A percentile compares a stretch with the other conserved stretches of the same genome.
phyloP scores from a whole-genome alignment of 2,888 invertebrate species.

The Panzeria rudis region DNA sequence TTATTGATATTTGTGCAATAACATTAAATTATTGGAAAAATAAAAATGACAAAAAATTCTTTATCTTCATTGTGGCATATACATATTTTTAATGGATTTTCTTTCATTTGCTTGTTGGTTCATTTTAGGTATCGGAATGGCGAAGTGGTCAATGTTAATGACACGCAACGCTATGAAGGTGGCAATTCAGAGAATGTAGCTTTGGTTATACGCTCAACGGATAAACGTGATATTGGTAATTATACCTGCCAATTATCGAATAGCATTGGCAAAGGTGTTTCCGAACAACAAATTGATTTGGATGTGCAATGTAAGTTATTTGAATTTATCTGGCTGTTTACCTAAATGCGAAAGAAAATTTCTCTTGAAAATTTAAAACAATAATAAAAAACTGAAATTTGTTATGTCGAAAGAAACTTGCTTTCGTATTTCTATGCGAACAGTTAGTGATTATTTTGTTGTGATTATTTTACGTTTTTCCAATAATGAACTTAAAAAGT shows the following conservation, averaged over 20 bases:
- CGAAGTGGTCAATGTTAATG: slow-evolving; percentile 85
- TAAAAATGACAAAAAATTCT: slow-evolving; percentile 40
- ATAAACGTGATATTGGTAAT: slow-evolving; percentile 91
- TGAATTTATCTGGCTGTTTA: neutral
- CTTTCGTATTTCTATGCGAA: no score
- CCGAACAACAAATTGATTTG: slow-evolving; percentile 89
- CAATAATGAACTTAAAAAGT: neutral
- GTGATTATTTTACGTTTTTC: no score
- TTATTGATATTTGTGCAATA: slow-evolving; percentile 57
- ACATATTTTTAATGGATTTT: slow-evolving; percentile 18
- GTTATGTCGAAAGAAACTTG: no score
- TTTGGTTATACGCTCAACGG: slow-evolving; percentile 90
- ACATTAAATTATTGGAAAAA: slow-evolving; percentile 22
- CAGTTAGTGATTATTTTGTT: neutral
- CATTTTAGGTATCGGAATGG: slow-evolving; percentile 88
- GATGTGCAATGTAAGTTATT: slow-evolving; percentile 91
- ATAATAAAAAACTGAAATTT: no score
- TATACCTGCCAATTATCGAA: slow-evolving; percentile 93
- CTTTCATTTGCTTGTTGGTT: neutral
- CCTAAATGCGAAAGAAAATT: no score
- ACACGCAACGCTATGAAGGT: slow-evolving; percentile 88
- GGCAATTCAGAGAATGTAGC: slow-evolving; percentile 90
- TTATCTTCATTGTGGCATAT: neutral
- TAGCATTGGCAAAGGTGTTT: slow-evolving; percentile 89
- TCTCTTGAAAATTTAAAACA: no score